Evolutionary conservation across 1,140 invertebrate species (phyloP).

Genomic region (Megalopta genalis): DNA sequence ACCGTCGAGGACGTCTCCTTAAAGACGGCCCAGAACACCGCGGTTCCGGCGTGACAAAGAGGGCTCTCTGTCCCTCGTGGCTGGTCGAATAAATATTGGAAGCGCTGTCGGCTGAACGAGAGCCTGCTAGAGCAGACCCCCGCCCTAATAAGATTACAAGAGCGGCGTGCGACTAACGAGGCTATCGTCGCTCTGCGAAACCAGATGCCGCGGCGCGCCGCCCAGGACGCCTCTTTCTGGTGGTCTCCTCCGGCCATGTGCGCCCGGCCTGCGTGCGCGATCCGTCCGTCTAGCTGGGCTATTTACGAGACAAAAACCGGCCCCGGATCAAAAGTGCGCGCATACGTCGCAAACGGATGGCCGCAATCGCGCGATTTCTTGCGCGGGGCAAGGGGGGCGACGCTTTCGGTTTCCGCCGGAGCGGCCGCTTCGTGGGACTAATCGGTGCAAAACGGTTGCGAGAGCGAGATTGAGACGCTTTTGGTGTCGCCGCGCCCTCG

Average conservation of each 20-base stretch:
- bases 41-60: too few relatives aligned
- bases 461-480: too few relatives aligned
- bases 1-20: not conserved
- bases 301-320: conserved; percentile 58
- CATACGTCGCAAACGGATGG: conserved; percentile 13
- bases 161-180: conserved; percentile 69
- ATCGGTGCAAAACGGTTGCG: too few relatives aligned
- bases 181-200: conserved; percentile 69
- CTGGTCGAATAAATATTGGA: conserved; percentile 48
- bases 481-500: not conserved
- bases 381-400: not conserved
- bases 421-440: not conserved
- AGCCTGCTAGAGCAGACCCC: not conserved
- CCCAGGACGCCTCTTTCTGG: conserved; percentile 59
- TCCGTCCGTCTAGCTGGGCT: conserved; percentile 18
- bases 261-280: conserved; percentile 19
- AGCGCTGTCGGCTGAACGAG: conserved; percentile 18
- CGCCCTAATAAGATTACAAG: conserved; percentile 58
- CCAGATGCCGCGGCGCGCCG: conserved; percentile 63
- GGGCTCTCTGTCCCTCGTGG: too few relatives aligned
- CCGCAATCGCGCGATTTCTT: conserved; percentile 49
- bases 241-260: conserved; percentile 61
- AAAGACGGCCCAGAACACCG: too few relatives aligned
- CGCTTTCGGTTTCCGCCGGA: too few relatives aligned
- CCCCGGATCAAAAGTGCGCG: conserved; percentile 51